Conservation (phyloP, 1,140 invertebrate genomes). For the Pectinophora gossypiella region DNA sequence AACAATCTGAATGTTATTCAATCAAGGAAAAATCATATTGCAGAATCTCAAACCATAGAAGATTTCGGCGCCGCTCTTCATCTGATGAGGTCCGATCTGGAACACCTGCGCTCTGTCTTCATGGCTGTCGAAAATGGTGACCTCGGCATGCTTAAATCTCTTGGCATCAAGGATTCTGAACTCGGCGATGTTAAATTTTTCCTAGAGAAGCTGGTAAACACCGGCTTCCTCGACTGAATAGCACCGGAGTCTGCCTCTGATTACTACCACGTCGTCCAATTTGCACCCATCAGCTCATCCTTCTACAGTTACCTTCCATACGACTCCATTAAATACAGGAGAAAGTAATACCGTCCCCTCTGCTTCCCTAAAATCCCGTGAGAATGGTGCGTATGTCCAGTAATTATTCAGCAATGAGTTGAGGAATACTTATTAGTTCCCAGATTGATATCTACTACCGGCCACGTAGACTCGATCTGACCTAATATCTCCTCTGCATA, state of each 20-base stretch:
- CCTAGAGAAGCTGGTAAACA: constrained; percentile 96
- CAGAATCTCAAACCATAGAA: constrained; percentile 97
- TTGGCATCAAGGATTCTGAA: constrained; percentile 96
- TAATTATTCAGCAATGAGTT: constrained; percentile 11
- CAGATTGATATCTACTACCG: constrained; percentile 46
- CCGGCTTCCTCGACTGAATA: constrained; percentile 96
- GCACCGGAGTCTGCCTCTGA: constrained; percentile 80
- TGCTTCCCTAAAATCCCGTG: constrained; percentile 19
- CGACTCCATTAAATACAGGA: constrained; percentile 58
- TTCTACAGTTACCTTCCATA: constrained; percentile 79
- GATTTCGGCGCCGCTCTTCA: constrained; percentile 92
- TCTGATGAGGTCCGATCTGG: constrained; percentile 90
- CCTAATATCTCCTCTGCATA: constrained; percentile 16
- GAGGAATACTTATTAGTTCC: constrained; percentile 18
- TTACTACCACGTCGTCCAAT: constrained; percentile 78
- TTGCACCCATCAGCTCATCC: constrained; percentile 75
- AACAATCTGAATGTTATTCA: no score
- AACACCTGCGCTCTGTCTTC: constrained; percentile 94
- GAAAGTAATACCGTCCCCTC: constrained; percentile 38
- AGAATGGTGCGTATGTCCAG: constrained; percentile 37
- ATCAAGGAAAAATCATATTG: no score
- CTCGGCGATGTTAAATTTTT: constrained; percentile 98
- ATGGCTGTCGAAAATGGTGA: constrained; percentile 98
- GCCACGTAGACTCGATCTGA: constrained; percentile 51
- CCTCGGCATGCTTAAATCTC: constrained; percentile 93